These are phyloP conservation scores for Gobius niger DNA, from an alignment of 2,113 vertebrate genomes.

Conservation along the genomic window DNA sequence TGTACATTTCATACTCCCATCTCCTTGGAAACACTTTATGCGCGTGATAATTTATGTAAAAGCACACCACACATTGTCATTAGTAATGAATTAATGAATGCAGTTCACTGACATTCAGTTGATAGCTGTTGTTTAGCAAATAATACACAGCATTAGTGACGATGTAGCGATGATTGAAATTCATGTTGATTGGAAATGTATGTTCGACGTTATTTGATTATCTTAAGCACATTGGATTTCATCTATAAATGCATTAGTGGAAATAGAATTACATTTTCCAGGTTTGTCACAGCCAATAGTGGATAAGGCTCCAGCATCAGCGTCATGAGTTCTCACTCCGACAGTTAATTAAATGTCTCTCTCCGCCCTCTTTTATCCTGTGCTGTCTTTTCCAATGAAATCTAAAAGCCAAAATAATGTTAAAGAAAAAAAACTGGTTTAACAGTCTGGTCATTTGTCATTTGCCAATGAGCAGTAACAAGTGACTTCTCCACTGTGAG, in stretches of 20 bases:
- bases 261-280: neutral
- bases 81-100: neutral
- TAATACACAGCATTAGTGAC: neutral
- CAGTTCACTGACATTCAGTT: neutral
- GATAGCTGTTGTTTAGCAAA: neutral
- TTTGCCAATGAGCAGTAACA: too few relatives aligned
- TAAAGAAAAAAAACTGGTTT: too few relatives aligned
- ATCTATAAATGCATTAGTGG: neutral
- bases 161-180: neutral
- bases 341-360: too few relatives aligned
- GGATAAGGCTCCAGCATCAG: too few relatives aligned
- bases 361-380: too few relatives aligned
- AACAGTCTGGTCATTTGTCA: too few relatives aligned
- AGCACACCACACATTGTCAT: constrained; percentile 3
- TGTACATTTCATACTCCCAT: constrained; percentile 20
- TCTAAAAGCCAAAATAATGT: too few relatives aligned
- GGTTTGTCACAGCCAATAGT: too few relatives aligned
- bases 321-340: too few relatives aligned
- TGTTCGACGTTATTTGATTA: neutral
- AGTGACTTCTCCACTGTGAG: too few relatives aligned
- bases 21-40: constrained; percentile 14
- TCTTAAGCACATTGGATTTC: too few relatives aligned
- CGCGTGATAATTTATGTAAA: constrained; percentile 18
- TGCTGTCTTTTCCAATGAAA: too few relatives aligned
- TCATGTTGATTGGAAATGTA: constrained; percentile 17